Conservation (phyloP, 1,140 invertebrate species). For the Melitaea cinxia region DNA sequence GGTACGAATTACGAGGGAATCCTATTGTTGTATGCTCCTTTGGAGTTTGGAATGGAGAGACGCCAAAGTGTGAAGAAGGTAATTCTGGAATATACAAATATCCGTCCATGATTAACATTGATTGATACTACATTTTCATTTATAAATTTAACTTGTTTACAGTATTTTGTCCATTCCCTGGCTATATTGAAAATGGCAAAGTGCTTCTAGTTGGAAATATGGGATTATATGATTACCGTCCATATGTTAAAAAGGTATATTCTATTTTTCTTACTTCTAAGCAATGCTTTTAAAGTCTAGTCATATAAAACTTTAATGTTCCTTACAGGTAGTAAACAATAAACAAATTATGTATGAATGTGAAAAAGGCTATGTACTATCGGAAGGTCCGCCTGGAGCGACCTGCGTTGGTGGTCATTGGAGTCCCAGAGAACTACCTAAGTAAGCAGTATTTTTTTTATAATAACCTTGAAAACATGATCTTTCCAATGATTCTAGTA, state of each 20-base stretch:
- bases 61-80: constrained; percentile 93
- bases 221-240: constrained; percentile 98
- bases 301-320: too few relatives aligned
- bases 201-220: constrained; percentile 97
- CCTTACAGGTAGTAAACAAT: constrained; percentile 89
- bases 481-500: too few relatives aligned
- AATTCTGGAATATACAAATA: constrained; percentile 24
- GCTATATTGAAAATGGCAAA: constrained; percentile 94
- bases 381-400: constrained; percentile 94
- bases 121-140: neutral
- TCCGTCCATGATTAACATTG: too few relatives aligned
- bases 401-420: constrained; percentile 95
- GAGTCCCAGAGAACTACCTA: constrained; percentile 90
- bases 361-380: constrained; percentile 93
- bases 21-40: constrained; percentile 91
- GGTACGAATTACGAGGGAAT: constrained; percentile 90
- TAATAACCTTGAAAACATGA: too few relatives aligned
- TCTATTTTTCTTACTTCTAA: too few relatives aligned
- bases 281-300: too few relatives aligned
- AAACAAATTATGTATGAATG: constrained; percentile 99
- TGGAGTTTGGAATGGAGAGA: constrained; percentile 95
- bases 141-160: constrained; percentile 44
- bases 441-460: constrained; percentile 68
- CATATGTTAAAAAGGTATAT: constrained; percentile 94
- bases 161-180: constrained; percentile 97